Base-by-base conservation (phyloP, 1,140 invertebrate genomes). In the Megalonaias nervosa region DNA sequence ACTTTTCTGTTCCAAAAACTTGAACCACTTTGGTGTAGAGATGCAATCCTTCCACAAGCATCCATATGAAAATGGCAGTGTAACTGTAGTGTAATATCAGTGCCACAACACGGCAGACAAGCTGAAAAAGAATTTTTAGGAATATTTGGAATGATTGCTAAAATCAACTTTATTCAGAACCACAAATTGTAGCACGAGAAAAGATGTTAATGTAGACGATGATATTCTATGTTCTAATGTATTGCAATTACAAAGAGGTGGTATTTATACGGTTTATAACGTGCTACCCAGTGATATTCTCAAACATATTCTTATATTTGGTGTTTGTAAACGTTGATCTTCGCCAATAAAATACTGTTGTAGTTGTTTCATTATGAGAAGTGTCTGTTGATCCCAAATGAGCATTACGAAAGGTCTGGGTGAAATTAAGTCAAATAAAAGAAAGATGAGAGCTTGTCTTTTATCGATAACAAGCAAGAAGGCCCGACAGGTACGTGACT, bases 21-120 rank as follows among this genome's bases (percentile, higher is more conserved):
- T 80, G 77, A 14, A 88, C 85, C 1, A 88, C 85, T 74, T 83
- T 77, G 65, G 79, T 84, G 78, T 87, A 88, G 15, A 88, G 82
- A 58, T 86, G 85, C 1, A 88, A 56, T 23, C 86, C 87, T 61
- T 88, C 87, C 48, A 87, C 85, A 67, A 88, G 69, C 87, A 88
- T 88, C 86, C 86, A 88, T 4, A 83, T 70, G 75, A 88, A 86
- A 31, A 84, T 74, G 19, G 86, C 81, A 15, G 78, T 79, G 74
- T 83, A 86, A 38, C 81, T 83, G 68, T 86, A 87, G 68, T 88
- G 87, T 1, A 88, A 77, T 14, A 84, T n/a, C 26, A 86, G 31
- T 5, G 87, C 85, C 15, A 86, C 80, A 19, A 84, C 55, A 57
- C 82, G 71, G 71, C 87, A 88, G 55, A 85, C 70, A 13, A 82